These are phyloP conservation scores for Thera obeliscata DNA, from an alignment of 2,888 invertebrate genomes.

Conservation along the genomic window DNA sequence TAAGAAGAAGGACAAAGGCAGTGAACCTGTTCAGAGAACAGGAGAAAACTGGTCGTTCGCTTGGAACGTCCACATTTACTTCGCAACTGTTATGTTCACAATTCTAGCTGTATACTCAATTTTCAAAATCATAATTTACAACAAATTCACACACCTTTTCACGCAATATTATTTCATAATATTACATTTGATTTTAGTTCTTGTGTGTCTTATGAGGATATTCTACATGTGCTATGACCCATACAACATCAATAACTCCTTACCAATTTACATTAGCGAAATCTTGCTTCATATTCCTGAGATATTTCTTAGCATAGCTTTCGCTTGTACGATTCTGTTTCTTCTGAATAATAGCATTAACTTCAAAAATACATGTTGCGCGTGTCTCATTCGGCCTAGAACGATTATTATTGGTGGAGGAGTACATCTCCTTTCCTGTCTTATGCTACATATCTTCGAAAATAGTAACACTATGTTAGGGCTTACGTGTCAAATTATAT, in stretches of 20 bases:
- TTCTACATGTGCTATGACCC: constrained; percentile 96
- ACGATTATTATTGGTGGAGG: constrained; percentile 91
- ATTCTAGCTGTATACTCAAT: constrained; percentile 93
- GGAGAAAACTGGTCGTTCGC: constrained; percentile 91
- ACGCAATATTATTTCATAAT: constrained; percentile 95
- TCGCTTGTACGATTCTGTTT: constrained; percentile 94
- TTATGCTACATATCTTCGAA: constrained; percentile 92
- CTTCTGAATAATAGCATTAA: constrained; percentile 91
- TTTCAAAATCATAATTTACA: constrained; percentile 93
- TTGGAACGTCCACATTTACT: constrained; percentile 96
- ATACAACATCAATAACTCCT: constrained; percentile 93
- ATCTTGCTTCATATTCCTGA: constrained; percentile 93
- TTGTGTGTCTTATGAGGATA: constrained; percentile 92
- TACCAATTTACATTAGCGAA: constrained; percentile 91
- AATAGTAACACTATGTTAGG: constrained; percentile 85
- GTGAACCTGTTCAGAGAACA: constrained; percentile 73
- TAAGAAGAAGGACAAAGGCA: constrained; percentile 77
- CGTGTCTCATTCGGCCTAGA: constrained; percentile 89
- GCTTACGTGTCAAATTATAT: constrained; percentile 92
- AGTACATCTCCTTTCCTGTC: constrained; percentile 91
- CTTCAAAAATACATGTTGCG: constrained; percentile 88
- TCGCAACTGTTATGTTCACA: constrained; percentile 93
- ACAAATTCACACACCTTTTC: constrained; percentile 93
- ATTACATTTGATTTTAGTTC: constrained; percentile 91
- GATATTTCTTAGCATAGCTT: constrained; percentile 94